Evolutionary conservation across 2,888 invertebrate genomes (phyloP).

Genomic region (Trachelus iudaicus): DNA sequence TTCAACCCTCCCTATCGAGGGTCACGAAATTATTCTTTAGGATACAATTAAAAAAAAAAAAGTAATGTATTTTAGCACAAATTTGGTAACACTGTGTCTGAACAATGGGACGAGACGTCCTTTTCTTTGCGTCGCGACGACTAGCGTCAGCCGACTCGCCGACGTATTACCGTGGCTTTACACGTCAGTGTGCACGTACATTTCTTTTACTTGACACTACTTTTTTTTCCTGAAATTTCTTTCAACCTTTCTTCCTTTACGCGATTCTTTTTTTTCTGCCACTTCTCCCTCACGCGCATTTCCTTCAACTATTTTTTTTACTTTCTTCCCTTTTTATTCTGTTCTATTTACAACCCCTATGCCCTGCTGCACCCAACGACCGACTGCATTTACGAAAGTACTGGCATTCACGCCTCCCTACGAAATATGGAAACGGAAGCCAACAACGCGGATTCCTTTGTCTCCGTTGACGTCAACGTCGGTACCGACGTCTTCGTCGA

Average conservation of each 20-base stretch:
- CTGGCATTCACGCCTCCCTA: constrained; percentile 35
- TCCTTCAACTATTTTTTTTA: background rate
- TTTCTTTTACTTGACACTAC: background rate
- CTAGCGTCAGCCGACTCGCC: constrained; percentile 7
- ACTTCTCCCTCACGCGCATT: background rate
- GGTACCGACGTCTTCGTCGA: constrained; percentile 23
- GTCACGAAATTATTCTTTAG: background rate
- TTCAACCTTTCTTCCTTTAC: constrained; percentile 21
- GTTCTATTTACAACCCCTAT: constrained; percentile 13
- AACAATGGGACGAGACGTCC: constrained; percentile 51
- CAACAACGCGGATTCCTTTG: constrained; percentile 26
- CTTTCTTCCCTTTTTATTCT: background rate
- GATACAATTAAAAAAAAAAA: background rate
- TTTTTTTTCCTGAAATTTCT: constrained; percentile 1
- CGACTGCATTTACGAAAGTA: constrained; percentile 34
- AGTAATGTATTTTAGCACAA: constrained; percentile 45
- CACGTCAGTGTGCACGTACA: background rate
- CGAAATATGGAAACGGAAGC: constrained; percentile 28
- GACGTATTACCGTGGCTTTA: background rate
- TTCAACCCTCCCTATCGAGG: background rate
- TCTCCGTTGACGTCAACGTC: constrained; percentile 17
- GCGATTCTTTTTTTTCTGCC: constrained; percentile 9
- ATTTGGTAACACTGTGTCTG: constrained; percentile 44
- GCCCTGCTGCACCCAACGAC: constrained; percentile 6
- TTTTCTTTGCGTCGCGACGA: constrained; percentile 33